phyloP scores from a whole-genome alignment of 1,140 invertebrate species.

The Akabosia matsudoensis region DNA sequence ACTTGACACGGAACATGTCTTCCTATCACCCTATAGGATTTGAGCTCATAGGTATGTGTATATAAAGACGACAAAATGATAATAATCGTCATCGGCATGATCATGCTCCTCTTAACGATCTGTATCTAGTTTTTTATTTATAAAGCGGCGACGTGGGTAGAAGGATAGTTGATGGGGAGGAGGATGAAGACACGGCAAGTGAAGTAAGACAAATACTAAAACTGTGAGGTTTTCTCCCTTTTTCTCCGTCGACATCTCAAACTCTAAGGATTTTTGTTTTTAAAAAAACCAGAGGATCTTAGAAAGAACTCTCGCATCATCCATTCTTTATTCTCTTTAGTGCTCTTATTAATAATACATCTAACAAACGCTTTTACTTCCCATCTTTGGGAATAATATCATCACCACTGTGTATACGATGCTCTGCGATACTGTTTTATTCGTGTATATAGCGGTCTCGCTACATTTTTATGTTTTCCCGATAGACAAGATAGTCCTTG shows the following conservation, averaged over 20 bases:
- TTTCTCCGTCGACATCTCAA: too few species aligned
- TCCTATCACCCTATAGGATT: too few species aligned
- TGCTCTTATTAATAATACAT: slow-evolving; percentile 18
- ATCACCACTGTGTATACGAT: neutral
- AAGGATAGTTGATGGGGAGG: neutral
- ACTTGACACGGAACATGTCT: too few species aligned
- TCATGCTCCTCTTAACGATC: neutral
- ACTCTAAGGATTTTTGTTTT: too few species aligned
- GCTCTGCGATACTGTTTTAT: neutral
- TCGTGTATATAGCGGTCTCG: neutral
- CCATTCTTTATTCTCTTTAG: slow-evolving; percentile 5
- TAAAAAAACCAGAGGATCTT: too few species aligned
- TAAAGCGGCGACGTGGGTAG: neutral
- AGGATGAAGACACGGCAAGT: neutral
- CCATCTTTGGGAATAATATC: neutral
- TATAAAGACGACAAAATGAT: too few species aligned
- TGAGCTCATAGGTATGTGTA: too few species aligned
- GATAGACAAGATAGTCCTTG: too few species aligned
- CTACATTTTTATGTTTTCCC: neutral
- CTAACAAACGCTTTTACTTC: neutral
- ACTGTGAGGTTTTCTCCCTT: too few species aligned
- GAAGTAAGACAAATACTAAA: too few species aligned
- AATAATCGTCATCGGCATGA: neutral
- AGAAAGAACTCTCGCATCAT: neutral
- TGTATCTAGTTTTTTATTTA: neutral